These are phyloP conservation scores for Mirounga angustirostris DNA, from an alignment of 2,113 vertebrate species.

Conservation along the genomic window DNA sequence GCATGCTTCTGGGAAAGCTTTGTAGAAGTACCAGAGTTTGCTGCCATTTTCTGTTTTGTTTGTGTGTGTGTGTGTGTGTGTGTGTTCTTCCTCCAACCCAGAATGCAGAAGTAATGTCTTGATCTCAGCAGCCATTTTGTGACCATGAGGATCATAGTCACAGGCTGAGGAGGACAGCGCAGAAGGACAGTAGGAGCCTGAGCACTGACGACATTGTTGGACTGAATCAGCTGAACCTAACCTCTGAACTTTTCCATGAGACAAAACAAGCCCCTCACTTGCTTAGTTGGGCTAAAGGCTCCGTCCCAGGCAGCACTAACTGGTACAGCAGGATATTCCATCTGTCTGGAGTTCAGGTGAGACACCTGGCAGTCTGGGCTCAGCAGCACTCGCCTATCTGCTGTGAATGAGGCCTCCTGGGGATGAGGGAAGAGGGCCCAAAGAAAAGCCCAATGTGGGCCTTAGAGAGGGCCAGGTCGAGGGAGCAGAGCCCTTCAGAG, in stretches of 20 bases:
- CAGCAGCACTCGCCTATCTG: no score
- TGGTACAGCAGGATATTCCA: accelerated
- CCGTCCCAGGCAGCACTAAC: accelerated
- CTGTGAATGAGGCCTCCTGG: neutral
- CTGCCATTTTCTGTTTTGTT: neutral
- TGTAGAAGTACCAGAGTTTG: no score
- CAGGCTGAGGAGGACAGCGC: neutral
- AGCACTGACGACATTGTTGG: accelerated
- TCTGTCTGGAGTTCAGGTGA: neutral
- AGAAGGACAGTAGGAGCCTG: neutral
- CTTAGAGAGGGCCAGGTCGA: neutral
- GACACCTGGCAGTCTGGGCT: neutral
- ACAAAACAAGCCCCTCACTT: neutral
- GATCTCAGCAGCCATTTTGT: neutral
- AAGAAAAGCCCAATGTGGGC: neutral
- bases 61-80: no score
- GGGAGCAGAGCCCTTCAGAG: neutral
- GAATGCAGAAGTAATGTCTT: neutral
- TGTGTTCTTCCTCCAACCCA: neutral
- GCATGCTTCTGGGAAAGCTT: neutral
- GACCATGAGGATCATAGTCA: neutral
- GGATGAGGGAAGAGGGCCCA: neutral
- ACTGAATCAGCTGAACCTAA: accelerated
- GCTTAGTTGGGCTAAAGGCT: neutral
- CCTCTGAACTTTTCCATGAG: neutral